Evolutionary conservation across 2,888 invertebrate species (phyloP).

Genomic region (Cistogaster globosa): DNA sequence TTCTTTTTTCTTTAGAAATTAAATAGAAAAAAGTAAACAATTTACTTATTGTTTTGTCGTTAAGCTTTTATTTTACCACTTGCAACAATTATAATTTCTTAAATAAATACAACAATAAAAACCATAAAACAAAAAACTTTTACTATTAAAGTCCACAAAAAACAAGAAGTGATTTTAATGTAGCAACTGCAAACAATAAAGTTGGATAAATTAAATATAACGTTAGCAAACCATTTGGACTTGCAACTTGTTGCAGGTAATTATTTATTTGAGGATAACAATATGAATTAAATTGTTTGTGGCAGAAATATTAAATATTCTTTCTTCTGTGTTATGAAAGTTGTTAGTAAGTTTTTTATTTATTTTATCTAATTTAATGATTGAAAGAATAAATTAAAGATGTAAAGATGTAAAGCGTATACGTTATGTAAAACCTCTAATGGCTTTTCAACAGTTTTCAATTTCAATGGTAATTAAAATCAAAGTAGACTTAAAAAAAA

Average conservation of each 20-base stretch:
- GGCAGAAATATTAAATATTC: slow-evolving; percentile 20
- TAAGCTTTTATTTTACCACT: slow-evolving; percentile 64
- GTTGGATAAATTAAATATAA: slow-evolving; percentile 35
- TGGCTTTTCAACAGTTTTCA: no score
- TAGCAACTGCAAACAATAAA: slow-evolving; percentile 42
- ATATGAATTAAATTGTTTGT: slow-evolving; percentile 7
- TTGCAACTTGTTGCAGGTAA: slow-evolving; percentile 56
- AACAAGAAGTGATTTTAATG: slow-evolving; percentile 29
- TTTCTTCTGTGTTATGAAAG: neutral
- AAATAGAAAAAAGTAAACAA: slow-evolving; percentile 34
- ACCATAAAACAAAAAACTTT: slow-evolving; percentile 39
- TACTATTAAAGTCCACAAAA: slow-evolving; percentile 35
- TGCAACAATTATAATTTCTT: slow-evolving; percentile 67
- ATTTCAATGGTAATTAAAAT: no score
- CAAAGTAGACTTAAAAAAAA: no score
- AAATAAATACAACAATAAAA: slow-evolving; percentile 50
- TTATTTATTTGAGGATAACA: slow-evolving; percentile 21
- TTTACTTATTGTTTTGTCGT: slow-evolving; percentile 63
- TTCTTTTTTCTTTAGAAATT: neutral
- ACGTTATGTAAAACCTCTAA: no score
- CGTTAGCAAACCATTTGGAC: slow-evolving; percentile 21
- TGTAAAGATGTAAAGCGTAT: no score
- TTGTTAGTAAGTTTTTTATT: no score
- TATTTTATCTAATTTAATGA: no score
- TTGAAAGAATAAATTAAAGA: no score